A percentile compares a stretch with the other conserved stretches of the same genome.
phyloP scores from a whole-genome alignment of 2,888 invertebrate species.

The Yponomeuta plumbellus region DNA sequence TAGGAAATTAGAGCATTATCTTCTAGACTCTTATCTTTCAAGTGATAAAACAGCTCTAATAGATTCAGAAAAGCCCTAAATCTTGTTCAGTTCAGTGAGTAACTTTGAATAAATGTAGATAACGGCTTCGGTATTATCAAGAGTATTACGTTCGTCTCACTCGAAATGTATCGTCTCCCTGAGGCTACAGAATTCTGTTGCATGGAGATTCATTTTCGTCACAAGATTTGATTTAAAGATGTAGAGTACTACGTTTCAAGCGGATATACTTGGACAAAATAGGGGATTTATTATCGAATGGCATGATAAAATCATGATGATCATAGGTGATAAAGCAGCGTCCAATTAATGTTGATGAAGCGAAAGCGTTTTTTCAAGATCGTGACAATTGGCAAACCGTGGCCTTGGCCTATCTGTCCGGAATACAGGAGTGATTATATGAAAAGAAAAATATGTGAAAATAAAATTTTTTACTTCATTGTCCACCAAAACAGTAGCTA shows the following conservation, averaged over 20 bases:
- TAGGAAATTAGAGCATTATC: not conserved
- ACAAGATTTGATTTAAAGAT: not conserved
- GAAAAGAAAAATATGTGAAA: no score
- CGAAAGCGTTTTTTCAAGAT: no score
- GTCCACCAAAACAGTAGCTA: no score
- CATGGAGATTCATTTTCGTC: constrained; percentile 33
- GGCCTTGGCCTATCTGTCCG: no score
- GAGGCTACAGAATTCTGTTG: constrained; percentile 51
- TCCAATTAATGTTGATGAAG: no score
- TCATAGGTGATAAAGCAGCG: no score
- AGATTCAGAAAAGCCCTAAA: not conserved
- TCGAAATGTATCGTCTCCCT: constrained; percentile 54
- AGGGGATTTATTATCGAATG: no score
- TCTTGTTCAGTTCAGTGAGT: constrained; percentile 3
- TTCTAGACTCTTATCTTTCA: not conserved
- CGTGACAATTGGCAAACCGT: no score
- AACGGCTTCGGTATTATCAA: constrained; percentile 41
- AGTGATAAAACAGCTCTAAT: not conserved
- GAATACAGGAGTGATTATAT: no score
- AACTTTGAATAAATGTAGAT: constrained; percentile 4
- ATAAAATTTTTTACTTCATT: no score
- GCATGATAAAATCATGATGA: no score
- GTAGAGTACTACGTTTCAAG: no score
- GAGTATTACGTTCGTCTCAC: constrained; percentile 66
- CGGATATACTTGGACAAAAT: constrained; percentile 13